Evolutionary conservation across 2,113 vertebrate species (phyloP).

Genomic region (Rhegmatorhina hoffmannsi): DNA sequence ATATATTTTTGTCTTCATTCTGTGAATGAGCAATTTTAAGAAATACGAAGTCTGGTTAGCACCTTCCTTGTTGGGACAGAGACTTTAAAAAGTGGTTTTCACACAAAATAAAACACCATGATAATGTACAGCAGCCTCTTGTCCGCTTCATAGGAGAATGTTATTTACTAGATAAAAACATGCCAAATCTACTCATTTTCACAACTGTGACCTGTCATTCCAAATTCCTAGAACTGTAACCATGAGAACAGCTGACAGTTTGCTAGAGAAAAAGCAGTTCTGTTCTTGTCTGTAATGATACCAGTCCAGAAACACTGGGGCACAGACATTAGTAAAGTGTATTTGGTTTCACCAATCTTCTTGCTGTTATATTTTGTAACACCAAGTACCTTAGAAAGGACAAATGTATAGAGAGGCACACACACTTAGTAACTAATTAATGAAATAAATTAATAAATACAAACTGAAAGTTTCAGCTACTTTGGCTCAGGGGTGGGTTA

Average conservation of each 20-base stretch:
- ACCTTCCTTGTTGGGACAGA: constrained; percentile 22
- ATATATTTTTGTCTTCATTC: background rate
- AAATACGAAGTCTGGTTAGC: background rate
- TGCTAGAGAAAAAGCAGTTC: constrained; percentile 11
- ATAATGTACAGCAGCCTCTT: background rate
- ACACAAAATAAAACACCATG: background rate
- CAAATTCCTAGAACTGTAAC: constrained; percentile 52
- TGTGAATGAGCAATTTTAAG: constrained; percentile 29
- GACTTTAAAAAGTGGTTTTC: constrained; percentile 26
- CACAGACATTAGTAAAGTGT: background rate
- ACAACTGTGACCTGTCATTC: constrained; percentile 58
- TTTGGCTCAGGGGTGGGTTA: constrained; percentile 61
- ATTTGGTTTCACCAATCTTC: background rate
- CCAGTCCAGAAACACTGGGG: background rate
- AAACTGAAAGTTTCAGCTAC: background rate
- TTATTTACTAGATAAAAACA: constrained; percentile 30
- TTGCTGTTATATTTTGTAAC: background rate
- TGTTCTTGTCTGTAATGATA: background rate
- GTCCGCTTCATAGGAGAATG: background rate
- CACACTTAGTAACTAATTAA: background rate
- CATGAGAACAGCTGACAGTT: constrained; percentile 64
- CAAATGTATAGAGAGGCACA: background rate
- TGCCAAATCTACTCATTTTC: constrained; percentile 23
- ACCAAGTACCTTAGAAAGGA: background rate
- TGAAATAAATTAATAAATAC: background rate